Evolutionary conservation across 2,797 vertebrate genomes (phyloP), one percentile per base, ranked within the genome.

Genomic region (Antennarius maculatus): DNA sequence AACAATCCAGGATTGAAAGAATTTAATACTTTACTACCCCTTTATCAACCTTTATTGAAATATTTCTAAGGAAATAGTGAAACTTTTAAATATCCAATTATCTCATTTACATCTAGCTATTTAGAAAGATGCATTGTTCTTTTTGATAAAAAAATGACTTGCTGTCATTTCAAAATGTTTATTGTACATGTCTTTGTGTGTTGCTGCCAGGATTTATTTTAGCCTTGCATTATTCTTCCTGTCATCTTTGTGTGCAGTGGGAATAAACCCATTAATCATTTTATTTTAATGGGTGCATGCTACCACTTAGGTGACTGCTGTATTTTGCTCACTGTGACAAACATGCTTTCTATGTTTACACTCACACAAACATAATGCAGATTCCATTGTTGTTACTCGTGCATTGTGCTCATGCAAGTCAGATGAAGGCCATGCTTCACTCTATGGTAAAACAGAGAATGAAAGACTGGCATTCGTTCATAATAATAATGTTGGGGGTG

Each of bases 361-460:
- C 77, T 73, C 80, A 61, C 43, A 43, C 42, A 43, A 43, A 43
- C 79, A 62, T 61, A 58, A 67, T 5, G 68, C 73, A 75, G 64
- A 79, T 88, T 80, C 80, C 80, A 84, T 90, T 89, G 88, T 90
- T 86, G 86, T 80, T 23, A 23, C 23, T 23, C 23, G 23, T 23
- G 23, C 23, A 23, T 23, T 76, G 79, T 81, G 74, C 88, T 91
- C 87, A 91, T 91, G 92, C 90, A 90, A 92, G 83, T 91, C 90
- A 89, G 87, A 92, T 88, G 84, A 91, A 90, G 90, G 83, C 89
- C 83, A 87, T 89, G 87, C 86, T 88, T 93, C 88, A 92, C 89
- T 86, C 88, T 89, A 91, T 85, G 42, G 74, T 65, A 53, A 42
- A 11, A 54, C 74, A 46, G 72, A 76, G 84, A 81, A 84, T 62